Evolutionary conservation across 2,888 invertebrate genomes (phyloP).

Genomic region (Lobophora halterata): DNA sequence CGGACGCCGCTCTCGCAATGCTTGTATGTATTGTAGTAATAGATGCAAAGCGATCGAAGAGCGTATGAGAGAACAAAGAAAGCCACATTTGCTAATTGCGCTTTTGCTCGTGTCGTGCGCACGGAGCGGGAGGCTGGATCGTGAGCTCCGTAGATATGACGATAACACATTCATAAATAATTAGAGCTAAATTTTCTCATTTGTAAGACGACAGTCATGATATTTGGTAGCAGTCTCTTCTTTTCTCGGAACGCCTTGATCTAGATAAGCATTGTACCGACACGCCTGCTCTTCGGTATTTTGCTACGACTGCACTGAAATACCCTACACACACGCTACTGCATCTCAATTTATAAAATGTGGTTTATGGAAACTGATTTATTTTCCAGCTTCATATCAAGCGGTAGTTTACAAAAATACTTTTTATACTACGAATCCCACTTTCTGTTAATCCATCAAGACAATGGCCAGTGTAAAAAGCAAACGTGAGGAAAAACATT

Average conservation of each 20-base stretch:
- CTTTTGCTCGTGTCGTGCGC: slow-evolving; percentile 79
- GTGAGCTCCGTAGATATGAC: slow-evolving; percentile 78
- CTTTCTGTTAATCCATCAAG: slow-evolving; percentile 32
- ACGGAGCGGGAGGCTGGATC: slow-evolving; percentile 76
- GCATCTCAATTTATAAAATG: slow-evolving; percentile 22
- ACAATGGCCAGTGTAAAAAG: slow-evolving; percentile 34
- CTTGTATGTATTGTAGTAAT: slow-evolving; percentile 62
- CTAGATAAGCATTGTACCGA: slow-evolving; percentile 70
- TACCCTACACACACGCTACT: slow-evolving; percentile 26
- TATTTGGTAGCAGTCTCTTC: slow-evolving; percentile 75
- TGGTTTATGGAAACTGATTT: slow-evolving; percentile 15
- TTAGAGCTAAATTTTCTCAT: slow-evolving; percentile 82
- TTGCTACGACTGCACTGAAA: slow-evolving; percentile 50
- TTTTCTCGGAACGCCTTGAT: slow-evolving; percentile 72
- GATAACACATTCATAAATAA: slow-evolving; percentile 82
- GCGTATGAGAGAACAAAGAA: slow-evolving; percentile 80
- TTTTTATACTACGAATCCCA: slow-evolving; percentile 17
- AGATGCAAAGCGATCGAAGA: slow-evolving; percentile 65
- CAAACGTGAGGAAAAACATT: slow-evolving; percentile 64
- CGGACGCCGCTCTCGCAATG: slow-evolving; percentile 34
- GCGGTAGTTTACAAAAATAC: slow-evolving; percentile 14
- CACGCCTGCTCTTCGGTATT: slow-evolving; percentile 70
- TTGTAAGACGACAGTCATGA: slow-evolving; percentile 80
- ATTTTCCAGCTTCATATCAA: too few relatives aligned
- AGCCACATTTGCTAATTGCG: slow-evolving; percentile 80